Evolutionary conservation across 2,888 invertebrate species (phyloP), one percentile per base, ranked within the genome.

Genomic region (Homarus gammarus): DNA sequence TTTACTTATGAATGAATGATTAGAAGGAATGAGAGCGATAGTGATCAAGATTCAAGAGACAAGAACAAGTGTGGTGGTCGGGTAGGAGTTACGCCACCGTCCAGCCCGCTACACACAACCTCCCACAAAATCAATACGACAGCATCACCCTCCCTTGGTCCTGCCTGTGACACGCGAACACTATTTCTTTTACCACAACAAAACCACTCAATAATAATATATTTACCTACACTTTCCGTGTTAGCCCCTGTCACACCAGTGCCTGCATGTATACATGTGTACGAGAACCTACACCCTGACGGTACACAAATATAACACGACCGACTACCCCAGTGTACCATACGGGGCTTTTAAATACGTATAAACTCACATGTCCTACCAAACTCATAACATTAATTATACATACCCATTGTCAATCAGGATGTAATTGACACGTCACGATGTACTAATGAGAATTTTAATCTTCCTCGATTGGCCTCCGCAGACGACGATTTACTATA

Each of bases 81-180:
- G 5, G 64, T 64, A 18, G 44, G 6, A 44, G 44, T n/a, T n/a
- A n/a, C 51, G 27, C 5, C 61, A 64, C 27, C 61, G n/a, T n/a
- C n/a, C n/a, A n/a, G n/a, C 79, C 79, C 61, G 44, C 61, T 61
- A 79, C 79, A 38, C 79, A 56, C 79, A 27, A 36, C 70, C 33
- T 72, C 40, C 44, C 22, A 49, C 86, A 86, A 86, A 86, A 86
- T 86, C 86, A 86, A 86, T 86, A 86, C 86, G 36, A 33, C 22
- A 64, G 61, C 38, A 84, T 12, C 68, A 36, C 22, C 78, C 78
- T 51, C 78, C 36, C 56, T 36, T 33, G 49, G 77, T 49, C 79
- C 40, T 36, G 44, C 83, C 61, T 84, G 75, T 38, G 51, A 36
- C 73, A 73, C 33, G 36, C 73, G 38, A 73, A 18, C 40, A n/a